Base-by-base conservation (phyloP, 1,140 invertebrate species). In the Trissolcus basalis region DNA sequence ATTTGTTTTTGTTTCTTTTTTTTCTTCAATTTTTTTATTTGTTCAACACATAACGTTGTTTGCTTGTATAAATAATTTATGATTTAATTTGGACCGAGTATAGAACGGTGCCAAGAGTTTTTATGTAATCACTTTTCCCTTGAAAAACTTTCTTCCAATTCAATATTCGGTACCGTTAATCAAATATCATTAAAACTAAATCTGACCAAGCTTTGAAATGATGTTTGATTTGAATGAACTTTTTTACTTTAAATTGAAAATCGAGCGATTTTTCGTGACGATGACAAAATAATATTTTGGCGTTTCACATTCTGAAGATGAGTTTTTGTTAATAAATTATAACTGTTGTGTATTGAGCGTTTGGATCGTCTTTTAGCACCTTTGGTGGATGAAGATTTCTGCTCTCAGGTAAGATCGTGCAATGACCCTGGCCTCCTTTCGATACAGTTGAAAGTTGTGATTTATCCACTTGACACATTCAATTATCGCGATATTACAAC, bases 341-440 rank as follows among this genome's bases (percentile, higher is more conserved):
- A 6, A 39, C 9, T 39, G 9, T 2, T 2, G 36, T 4, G 9
- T 39, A 3, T 39, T 39, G 33, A 6, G 5, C 9, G 49, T 27
- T 8, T 12, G 15, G 50, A 54, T 73, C 59, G 48, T 60, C 53
- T 27, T 27, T 56, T 16, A 1, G 15, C 14, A 19, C 36, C 44
- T 56, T 50, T 2, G 36, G 33, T 59, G 0, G 32, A 9, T 53
- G 58, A 67, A 64, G 51, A 65, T 58, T 64, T 74, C 53, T 64
- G 56, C 14, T 45, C 51, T 76, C 19, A 27, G 19, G 69, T 68
- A 36, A 80, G 68, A 65, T 71, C 45, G 59, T 69, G 13, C 70
- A 73, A 61, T 73, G 78, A 75, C 80, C 80, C 71, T 82, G 80
- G 78, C 78, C 78, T 81, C 76, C 64, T 80, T 81, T 78, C 76